Base-by-base conservation (phyloP, 2,797 vertebrate species). In the Bucorvus abyssinicus region DNA sequence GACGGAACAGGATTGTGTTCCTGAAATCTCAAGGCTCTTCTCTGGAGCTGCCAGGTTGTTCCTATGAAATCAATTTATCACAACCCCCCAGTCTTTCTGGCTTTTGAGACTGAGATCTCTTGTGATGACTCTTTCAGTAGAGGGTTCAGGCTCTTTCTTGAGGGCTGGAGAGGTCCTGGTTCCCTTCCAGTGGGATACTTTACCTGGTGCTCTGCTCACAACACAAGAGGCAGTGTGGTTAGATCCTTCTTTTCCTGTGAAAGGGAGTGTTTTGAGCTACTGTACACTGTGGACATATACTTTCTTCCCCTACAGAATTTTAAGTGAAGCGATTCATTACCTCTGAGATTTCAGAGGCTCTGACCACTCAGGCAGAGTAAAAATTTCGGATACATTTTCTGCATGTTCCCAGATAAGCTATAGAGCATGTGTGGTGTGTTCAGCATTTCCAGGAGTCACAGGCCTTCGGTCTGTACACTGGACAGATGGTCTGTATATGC, bases 401-500 rank as follows among this genome's bases (percentile, higher is more conserved):
- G 59, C 29, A 38, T 3, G 19, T 52, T 45, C 36, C 40, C 40
- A 70, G 36, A 18, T 74, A 67, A 70, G 36, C 64, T 84, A 21
- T 10, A 83, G 60, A 80, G 53, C 56, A 64, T 0, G 0, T 49
- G 67, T 21, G n/a, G 9, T 56, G 74, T 82, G 86, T 77, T 85
- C 95, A 95, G 74, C 32, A 12, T 42, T 80, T 87, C 74, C 78
- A 77, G 75, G 24, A 91, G 65, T 34, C 42, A 53, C 0, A 0
- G 23, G 63, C 27, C 71, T 84, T 89, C 68, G 81, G 84, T 94
- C 56, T 93, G 49, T 70, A 30, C n/a, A 0, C 68, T 82, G 81
- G 68, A 50, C 93, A 95, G 90, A 95, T 95, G 90, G 86, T 68
- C 84, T 85, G 45, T 93, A 77, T 12, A 81, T 77, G 92, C 86